Evolutionary conservation across 2,113 vertebrate genomes (phyloP), one percentile per base, ranked within the genome.

Genomic region (Epinephelus moara): DNA sequence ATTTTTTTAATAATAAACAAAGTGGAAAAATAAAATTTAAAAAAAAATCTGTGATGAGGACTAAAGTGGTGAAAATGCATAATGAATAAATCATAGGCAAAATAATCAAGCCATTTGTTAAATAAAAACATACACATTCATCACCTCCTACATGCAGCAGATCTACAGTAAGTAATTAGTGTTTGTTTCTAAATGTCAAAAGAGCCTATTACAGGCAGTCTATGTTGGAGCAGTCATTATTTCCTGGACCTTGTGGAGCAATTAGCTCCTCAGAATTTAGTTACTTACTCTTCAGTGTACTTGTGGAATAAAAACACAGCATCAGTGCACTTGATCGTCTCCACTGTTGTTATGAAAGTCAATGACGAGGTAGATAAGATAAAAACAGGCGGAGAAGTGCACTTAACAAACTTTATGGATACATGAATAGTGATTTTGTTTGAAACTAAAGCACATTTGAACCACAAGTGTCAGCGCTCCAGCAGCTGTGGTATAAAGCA

Each of bases 291-390:
- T 73, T 75, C 64, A 19, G 53, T 30, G 72, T 53, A 18, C 11
- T 78, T 4, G n/a, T 52, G 68, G 56, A 71, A 14, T 47, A 56
- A 72, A 87, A 87, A 70, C 70, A 47, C 73, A 18, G 30, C 52
- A 8, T 50, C 78, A 37, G 82, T 6, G 67, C 81, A 60, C 87
- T 89, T 88, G 37, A 82, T 90, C 75, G 52, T 63, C 62, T 79
- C 37, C 7, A 25, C 56, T 37, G 78, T 27, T 67, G 61, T 55
- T 83, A 69, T 33, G 13, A 62, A 81, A 87, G 74, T 85, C 86
- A 37, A 27, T 25, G 86, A 64, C 0, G 63, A 68, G 64, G 52
- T 1, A 25, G 60, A 68, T 40, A 30, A 69, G 71, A 78, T 66
- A 45, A 78, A 60, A 86, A 50, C 56, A n/a, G 25, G 13, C 15